Evolutionary conservation across 2,113 vertebrate genomes (phyloP).

Genomic region (Saguinus midas): DNA sequence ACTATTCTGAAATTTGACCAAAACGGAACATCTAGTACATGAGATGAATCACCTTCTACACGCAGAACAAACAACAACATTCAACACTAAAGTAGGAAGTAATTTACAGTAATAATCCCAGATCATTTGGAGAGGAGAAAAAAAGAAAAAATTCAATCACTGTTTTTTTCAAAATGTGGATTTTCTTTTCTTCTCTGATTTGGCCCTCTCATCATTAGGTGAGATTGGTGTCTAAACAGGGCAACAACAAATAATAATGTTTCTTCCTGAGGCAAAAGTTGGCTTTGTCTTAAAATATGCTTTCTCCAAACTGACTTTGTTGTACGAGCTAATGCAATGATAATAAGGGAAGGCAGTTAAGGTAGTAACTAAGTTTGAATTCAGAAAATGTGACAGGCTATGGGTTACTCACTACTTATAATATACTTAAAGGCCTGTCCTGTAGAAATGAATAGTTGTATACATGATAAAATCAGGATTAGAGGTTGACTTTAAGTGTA

Average conservation of each 20-base stretch:
- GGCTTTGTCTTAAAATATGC: conserved; percentile 24
- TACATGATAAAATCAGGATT: background rate
- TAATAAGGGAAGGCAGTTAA: background rate
- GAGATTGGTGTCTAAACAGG: background rate
- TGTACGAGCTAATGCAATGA: background rate
- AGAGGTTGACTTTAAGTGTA: background rate
- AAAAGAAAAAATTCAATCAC: conserved; percentile 48
- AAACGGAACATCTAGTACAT: background rate
- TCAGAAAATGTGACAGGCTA: background rate
- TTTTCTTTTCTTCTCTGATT: background rate
- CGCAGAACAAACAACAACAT: background rate
- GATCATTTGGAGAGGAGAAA: background rate
- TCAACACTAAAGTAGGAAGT: background rate
- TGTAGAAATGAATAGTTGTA: background rate
- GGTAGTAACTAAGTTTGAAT: background rate
- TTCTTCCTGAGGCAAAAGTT: background rate
- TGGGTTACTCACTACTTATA: background rate
- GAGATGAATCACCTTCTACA: background rate
- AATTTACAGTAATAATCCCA: background rate
- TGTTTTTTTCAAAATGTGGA: conserved; percentile 7
- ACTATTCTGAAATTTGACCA: background rate
- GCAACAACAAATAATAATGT: background rate
- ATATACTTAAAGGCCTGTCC: background rate
- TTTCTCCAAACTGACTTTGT: background rate
- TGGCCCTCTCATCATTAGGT: background rate